Evolutionary conservation across 1,140 invertebrate genomes (phyloP).

Genomic region (Hesperophylax magnus): DNA sequence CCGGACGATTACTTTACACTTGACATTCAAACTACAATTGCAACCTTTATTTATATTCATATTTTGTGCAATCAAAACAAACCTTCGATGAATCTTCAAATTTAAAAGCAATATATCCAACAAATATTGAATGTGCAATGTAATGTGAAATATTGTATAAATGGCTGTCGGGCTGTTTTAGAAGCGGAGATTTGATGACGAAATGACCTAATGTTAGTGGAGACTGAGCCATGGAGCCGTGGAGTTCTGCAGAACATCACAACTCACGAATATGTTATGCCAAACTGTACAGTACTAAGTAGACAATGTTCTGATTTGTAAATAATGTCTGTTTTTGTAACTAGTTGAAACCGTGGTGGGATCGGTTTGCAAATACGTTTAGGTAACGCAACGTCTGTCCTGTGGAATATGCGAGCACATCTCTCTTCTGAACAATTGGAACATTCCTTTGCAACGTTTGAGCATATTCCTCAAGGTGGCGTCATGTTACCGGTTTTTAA

Average conservation of each 20-base stretch:
- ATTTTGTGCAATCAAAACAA: slow-evolving; percentile 8
- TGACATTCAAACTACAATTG: neutral
- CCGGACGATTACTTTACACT: neutral
- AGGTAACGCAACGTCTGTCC: too few species aligned
- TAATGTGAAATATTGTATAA: slow-evolving; percentile 2
- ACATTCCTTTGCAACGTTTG: neutral
- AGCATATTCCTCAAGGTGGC: too few species aligned
- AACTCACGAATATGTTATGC: slow-evolving; percentile 23
- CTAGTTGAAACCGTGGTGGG: neutral
- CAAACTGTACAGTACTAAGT: slow-evolving; percentile 47
- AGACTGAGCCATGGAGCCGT: slow-evolving; percentile 46
- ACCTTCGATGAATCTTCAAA: slow-evolving; percentile 20
- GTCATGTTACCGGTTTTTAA: neutral
- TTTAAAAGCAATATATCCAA: slow-evolving; percentile 28
- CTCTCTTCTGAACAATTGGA: neutral
- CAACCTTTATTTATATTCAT: neutral
- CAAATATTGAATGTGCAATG: slow-evolving; percentile 2
- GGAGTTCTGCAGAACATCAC: neutral
- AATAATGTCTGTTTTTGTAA: slow-evolving; percentile 38
- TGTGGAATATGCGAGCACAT: too few species aligned
- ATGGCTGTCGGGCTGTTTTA: neutral
- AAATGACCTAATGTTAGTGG: slow-evolving; percentile 52
- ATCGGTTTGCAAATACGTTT: neutral
- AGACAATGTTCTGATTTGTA: slow-evolving; percentile 42
- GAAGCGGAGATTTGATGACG: slow-evolving; percentile 19